Base-by-base conservation (phyloP, 37 sponge, comb jelly and placozoan species). In the Beroe forskalii region DNA sequence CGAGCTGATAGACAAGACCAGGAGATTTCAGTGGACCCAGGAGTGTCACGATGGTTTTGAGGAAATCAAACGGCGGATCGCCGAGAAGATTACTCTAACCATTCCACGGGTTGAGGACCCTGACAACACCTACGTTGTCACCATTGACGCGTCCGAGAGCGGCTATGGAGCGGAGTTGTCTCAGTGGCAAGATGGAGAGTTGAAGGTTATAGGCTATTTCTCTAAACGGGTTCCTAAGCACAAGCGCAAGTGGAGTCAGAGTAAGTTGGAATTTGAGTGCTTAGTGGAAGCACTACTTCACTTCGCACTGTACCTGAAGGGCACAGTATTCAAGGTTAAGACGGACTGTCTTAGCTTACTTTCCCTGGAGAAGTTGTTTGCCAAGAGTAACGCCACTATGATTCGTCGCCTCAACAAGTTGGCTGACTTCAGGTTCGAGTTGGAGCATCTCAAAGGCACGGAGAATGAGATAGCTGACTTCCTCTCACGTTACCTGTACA, bases 401-500 rank as follows among this genome's bases (percentile, higher is more conserved):
- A 12, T 43, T n/a, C 37, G 86, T 33, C 43, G 55, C 28, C 40
- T 80, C 22, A 41, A 43, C 30, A 20, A 44, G 27, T 48, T 80
- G 30, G 86, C 86, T 8, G 35, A 24, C 0, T 80, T 44, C 55
- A 80, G 55, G 6, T 80, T 80, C 27, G 28, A 80, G 0, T n/a
- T 80, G 20, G 28, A 80, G 86, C 86, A 80, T 38, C n/a, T 44
- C 55, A 44, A 41, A 43, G 86, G 86, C 1, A 43, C 44, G n/a
- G 25, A 20, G 43, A 43, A 41, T 25, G 44, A 41, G 4, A 25
- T 80, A 2, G 55, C 55, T 40, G 86, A 80, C 35, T 80, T 80
- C 30, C 30, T 80, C 3, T 44, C 55, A n/a, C 37, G 86, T 19
- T 43, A 80, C 55, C 12, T 12, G 35, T 44, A 33, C 30, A 43